Percentiles rank a stretch among this genome's conserved stretches.
Conservation (phyloP, 1,140 invertebrate species). For the Cotesia chilonis region DNA sequence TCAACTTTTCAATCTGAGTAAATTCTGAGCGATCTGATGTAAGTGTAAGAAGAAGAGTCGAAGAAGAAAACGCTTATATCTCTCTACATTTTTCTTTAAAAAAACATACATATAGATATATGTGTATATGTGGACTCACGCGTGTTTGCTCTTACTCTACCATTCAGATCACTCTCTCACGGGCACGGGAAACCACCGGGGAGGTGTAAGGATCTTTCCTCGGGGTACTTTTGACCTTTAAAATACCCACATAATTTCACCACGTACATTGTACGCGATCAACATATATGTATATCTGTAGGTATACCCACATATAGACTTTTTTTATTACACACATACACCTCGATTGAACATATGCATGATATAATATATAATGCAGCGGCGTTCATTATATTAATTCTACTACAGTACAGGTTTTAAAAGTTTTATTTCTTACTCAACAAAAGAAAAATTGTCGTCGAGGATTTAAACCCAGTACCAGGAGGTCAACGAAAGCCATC, state of each 20-base stretch:
- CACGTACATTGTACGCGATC: slow-evolving; percentile 10
- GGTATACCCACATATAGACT: too few species aligned
- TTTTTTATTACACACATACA: too few species aligned
- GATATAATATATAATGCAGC: too few species aligned
- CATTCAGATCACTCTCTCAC: slow-evolving; percentile 41
- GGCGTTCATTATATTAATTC: too few species aligned
- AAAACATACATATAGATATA: slow-evolving; percentile 3
- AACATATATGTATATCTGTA: too few species aligned
- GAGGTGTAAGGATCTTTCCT: slow-evolving; percentile 24
- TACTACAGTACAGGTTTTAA: too few species aligned
- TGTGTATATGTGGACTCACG: slow-evolving; percentile 38
- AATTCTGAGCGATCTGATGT: background rate
- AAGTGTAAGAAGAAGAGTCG: slow-evolving; percentile 13
- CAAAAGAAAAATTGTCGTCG: background rate
- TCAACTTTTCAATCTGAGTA: too few species aligned
- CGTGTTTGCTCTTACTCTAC: slow-evolving; percentile 41
- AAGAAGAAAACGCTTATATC: slow-evolving; percentile 27
- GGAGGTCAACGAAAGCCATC: slow-evolving; percentile 13
- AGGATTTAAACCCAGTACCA: background rate
- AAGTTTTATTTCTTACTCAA: too few species aligned
- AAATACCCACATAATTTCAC: slow-evolving; percentile 25
- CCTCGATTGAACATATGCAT: too few species aligned
- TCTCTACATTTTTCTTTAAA: slow-evolving; percentile 5
- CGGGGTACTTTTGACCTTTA: slow-evolving; percentile 29
- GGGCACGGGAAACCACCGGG: slow-evolving; percentile 29